Evolutionary conservation across 2,888 invertebrate genomes (phyloP), one percentile per base, ranked within the genome.

Genomic region (Drosophila borealis): DNA sequence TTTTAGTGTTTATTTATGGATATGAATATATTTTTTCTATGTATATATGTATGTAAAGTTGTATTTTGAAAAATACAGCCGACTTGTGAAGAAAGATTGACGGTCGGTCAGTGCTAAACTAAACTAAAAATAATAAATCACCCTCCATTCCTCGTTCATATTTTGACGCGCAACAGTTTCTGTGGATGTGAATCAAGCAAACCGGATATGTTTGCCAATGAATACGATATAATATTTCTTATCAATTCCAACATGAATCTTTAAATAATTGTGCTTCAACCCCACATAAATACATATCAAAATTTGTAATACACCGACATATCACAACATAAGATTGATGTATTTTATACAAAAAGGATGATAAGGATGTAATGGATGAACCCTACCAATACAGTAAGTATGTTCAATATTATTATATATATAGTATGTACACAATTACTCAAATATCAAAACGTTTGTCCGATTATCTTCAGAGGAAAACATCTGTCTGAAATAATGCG

Each of bases 261-360:
- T 46, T 17, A 37, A 50, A 33, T 13, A 13, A 19, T 29, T 33
- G 66, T 21, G 11, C 17, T 44, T 44, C 14, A 11, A 62, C 45
- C 10, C 17, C 33, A 17, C 29, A 67, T 67, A 17, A 17, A 17
- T 17, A 64, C 64, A 64, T 64, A 64, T 64, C 64, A 67, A 1
- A 33, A 64, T 45, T 53, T 67, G 53, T 36, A 51, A 45, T 39
- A 17, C 1, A 53, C 10, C 42, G 37, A 51, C 29, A 50, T 36
- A 50, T 29, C 4, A 10, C 14, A 54, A 44, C 13, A 29, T 19
- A 50, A 63, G 37, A 63, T 46, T 46, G 33, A 45, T 33, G 25
- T 50, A 17, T 19, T 50, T 37, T 53, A 63, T 14, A 53, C 21
- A 60, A 42, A 51, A 17, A 25, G 33, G 9, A 44, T 17, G 4